These are phyloP conservation scores for Chloropsis cyanopogon DNA, from an alignment of 2,113 vertebrate genomes.

Conservation along the genomic window DNA sequence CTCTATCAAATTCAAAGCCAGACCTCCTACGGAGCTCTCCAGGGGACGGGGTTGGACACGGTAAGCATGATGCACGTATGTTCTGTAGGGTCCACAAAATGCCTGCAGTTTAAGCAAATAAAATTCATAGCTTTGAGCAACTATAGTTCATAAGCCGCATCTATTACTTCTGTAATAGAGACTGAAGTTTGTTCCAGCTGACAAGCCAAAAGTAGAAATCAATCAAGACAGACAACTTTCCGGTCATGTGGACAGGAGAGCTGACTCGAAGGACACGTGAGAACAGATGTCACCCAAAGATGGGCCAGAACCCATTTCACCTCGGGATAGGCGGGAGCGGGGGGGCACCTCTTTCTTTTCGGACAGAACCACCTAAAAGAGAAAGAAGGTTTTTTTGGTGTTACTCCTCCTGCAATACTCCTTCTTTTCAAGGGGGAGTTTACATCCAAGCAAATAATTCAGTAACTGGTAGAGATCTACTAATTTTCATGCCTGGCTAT, in stretches of 20 bases:
- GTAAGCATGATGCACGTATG: background rate
- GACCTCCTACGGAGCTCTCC: background rate
- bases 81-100: background rate
- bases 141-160: conserved; percentile 35
- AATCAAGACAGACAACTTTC: conserved; percentile 12
- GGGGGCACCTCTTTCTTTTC: conserved; percentile 91
- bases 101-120: conserved; percentile 53
- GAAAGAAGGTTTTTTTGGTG: conserved; percentile 8
- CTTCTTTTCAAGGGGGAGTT: background rate
- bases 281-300: background rate
- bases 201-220: conserved; percentile 45
- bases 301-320: conserved; percentile 77
- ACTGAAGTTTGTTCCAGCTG: conserved; percentile 31
- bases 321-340: conserved; percentile 90
- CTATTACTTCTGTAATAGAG: conserved; percentile 32
- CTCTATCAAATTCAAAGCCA: conserved; percentile 1
- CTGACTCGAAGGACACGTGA: conserved; percentile 2
- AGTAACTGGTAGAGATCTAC: background rate
- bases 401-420: background rate
- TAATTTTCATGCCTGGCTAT: background rate
- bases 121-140: conserved; percentile 48
- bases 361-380: conserved; percentile 81
- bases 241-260: conserved; percentile 39
- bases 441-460: background rate
- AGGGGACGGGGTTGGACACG: background rate